Conservation (phyloP, 2,888 invertebrate species). For the Isotomurus palustris region DNA sequence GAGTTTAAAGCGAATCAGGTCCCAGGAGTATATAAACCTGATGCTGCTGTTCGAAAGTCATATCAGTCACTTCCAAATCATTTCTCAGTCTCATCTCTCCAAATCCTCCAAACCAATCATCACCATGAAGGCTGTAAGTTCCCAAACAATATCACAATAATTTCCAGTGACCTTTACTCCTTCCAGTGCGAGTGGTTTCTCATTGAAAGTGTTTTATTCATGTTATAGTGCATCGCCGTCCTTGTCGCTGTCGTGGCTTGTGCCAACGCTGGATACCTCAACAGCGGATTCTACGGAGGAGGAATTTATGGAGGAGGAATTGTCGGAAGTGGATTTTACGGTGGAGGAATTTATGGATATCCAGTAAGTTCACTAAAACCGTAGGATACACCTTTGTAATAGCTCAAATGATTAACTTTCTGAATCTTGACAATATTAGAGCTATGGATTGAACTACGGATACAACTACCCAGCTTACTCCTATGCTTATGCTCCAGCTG, state of each 20-base stretch:
- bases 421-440: not conserved
- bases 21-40: conserved; percentile 1
- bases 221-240: conserved; percentile 15
- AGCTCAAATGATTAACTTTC: too few species aligned
- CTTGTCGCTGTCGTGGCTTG: conserved; percentile 19
- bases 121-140: conserved; percentile 19
- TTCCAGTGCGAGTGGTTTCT: too few species aligned
- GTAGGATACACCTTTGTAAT: not conserved
- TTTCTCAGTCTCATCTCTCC: too few species aligned
- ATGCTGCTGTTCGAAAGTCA: not conserved
- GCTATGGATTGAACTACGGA: conserved; percentile 13
- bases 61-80: not conserved
- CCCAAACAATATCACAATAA: not conserved
- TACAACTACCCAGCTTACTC: conserved; percentile 9
- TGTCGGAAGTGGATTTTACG: conserved; percentile 13
- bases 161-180: too few species aligned
- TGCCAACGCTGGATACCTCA: conserved; percentile 27
- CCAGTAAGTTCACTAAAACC: conserved; percentile 8
- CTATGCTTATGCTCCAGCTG: conserved; percentile 11
- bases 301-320: conserved; percentile 10
- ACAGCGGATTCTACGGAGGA: conserved; percentile 14
- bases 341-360: not conserved
- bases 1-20: too few species aligned
- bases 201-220: not conserved
- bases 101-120: not conserved